Conservation (phyloP, 2,888 invertebrate species). For the Nymphalis urticae region DNA sequence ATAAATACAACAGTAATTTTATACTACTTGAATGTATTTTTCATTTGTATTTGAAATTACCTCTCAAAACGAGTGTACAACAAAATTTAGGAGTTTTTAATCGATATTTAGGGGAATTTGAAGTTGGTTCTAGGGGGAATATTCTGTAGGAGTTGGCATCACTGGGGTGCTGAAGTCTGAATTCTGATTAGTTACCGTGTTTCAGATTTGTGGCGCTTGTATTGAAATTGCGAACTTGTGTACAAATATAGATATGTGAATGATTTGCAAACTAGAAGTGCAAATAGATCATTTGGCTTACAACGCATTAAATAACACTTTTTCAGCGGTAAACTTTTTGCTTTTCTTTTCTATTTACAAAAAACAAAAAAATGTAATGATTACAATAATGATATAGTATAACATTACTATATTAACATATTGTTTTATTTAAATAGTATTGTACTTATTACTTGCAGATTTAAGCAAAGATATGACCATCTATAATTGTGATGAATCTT, state of each 20-base stretch:
- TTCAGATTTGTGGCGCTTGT: not conserved
- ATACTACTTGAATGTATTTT: too few species aligned
- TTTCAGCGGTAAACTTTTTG: not conserved
- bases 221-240: slow-evolving; percentile 13
- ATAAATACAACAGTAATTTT: too few species aligned
- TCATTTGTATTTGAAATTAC: too few species aligned
- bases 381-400: not conserved
- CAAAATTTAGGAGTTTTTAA: too few species aligned
- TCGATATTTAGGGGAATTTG: too few species aligned
- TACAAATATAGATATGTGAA: slow-evolving; percentile 52
- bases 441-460: too few species aligned
- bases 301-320: not conserved
- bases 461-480: slow-evolving; percentile 29
- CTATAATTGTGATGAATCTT: slow-evolving; percentile 11
- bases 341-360: not conserved
- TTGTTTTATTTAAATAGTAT: too few species aligned
- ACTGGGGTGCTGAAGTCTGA: too few species aligned
- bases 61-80: too few species aligned
- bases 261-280: slow-evolving; percentile 51
- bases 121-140: too few species aligned
- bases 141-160: too few species aligned
- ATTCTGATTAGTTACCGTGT: not conserved
- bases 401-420: not conserved
- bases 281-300: not conserved
- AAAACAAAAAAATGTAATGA: not conserved